Conservation (phyloP, 1,140 invertebrate species). For the Drosophila serrata region DNA sequence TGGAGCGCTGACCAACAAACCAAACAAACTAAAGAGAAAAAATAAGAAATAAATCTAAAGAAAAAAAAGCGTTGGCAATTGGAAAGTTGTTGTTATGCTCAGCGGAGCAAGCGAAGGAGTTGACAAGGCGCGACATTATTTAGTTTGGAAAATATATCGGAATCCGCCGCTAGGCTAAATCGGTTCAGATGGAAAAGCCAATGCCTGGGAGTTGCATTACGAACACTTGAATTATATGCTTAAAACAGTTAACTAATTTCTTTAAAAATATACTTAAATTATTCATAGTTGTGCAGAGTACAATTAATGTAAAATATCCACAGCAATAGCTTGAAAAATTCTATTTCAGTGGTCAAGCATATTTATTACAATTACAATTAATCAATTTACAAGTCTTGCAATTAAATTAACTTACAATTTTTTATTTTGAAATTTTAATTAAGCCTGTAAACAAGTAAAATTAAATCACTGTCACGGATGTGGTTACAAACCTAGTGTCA, state of each 20-base stretch:
- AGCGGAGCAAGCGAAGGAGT: constrained; percentile 47
- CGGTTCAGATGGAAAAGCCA: constrained; percentile 5
- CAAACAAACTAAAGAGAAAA: constrained; percentile 27
- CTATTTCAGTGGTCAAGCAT: too few species aligned
- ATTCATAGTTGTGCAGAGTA: neutral
- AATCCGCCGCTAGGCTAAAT: neutral
- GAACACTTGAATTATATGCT: neutral
- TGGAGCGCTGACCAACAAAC: constrained; percentile 67
- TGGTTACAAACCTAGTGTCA: neutral
- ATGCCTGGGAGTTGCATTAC: neutral
- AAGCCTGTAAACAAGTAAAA: too few species aligned
- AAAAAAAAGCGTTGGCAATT: constrained; percentile 50
- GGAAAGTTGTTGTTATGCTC: constrained; percentile 77
- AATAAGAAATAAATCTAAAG: constrained; percentile 12
- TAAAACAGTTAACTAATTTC: neutral
- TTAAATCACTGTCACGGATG: neutral
- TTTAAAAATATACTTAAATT: neutral
- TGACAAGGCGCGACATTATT: constrained; percentile 15
- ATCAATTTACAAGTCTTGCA: neutral
- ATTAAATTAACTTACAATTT: neutral
- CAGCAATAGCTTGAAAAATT: too few species aligned
- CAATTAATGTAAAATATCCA: too few species aligned
- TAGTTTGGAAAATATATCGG: constrained; percentile 13
- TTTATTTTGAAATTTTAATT: neutral
- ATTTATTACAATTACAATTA: neutral